phyloP scores from a whole-genome alignment of 2,888 invertebrate genomes.

The Drosophila tripunctata region DNA sequence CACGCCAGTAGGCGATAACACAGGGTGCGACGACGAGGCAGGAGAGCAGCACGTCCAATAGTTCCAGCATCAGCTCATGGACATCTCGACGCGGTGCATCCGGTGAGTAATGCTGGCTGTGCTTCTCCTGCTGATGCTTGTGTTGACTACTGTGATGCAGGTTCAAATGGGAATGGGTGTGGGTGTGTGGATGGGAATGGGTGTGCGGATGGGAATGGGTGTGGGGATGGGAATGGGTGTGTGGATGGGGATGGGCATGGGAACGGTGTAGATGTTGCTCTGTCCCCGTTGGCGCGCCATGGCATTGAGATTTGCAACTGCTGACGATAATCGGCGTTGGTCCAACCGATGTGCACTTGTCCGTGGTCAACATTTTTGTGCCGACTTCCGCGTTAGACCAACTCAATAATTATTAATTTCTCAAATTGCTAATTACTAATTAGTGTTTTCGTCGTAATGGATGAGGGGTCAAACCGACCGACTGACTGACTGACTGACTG shows the following conservation, averaged over 20 bases:
- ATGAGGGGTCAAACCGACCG: no score
- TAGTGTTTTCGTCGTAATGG: not conserved
- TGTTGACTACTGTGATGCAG: conserved; percentile 32
- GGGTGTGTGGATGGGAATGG: no score
- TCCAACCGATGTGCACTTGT: conserved; percentile 49
- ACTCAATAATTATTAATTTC: conserved; percentile 6
- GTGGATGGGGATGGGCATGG: conserved; percentile 26
- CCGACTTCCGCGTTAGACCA: conserved; percentile 2
- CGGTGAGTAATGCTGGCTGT: conserved; percentile 45
- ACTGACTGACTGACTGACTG: no score
- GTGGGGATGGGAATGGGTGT: conserved; percentile 18
- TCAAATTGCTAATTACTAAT: conserved; percentile 45
- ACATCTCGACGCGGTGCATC: conserved; percentile 64
- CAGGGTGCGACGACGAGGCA: conserved; percentile 90
- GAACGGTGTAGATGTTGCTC: conserved; percentile 33
- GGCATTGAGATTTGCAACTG: conserved; percentile 54
- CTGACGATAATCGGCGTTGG: conserved; percentile 57
- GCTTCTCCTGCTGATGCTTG: conserved; percentile 14
- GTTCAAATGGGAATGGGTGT: conserved; percentile 16
- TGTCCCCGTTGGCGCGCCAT: conserved; percentile 14
- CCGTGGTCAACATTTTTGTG: conserved; percentile 55
- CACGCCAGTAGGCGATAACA: conserved; percentile 94
- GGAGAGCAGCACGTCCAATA: conserved; percentile 90
- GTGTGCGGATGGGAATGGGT: conserved; percentile 26
- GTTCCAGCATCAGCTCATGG: conserved; percentile 85